phyloP scores from a whole-genome alignment of 2,888 invertebrate species.

The Rhamnusium bicolor region DNA sequence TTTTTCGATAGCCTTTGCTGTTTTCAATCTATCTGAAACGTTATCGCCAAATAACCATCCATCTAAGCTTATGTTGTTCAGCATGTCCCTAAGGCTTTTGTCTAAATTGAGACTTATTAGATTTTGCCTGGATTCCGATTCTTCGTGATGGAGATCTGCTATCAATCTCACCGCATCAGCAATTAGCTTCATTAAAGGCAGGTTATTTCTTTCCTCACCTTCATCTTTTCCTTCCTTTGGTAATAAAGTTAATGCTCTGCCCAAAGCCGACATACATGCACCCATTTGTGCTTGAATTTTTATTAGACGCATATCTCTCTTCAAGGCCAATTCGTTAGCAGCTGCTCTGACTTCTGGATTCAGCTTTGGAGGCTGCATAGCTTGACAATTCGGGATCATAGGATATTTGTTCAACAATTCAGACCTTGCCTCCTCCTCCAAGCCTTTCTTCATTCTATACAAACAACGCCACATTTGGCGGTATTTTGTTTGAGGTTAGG shows the following conservation, averaged over 20 bases:
- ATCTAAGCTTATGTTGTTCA: constrained; percentile 18
- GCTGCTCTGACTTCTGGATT: constrained; percentile 25
- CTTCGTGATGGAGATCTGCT: constrained; percentile 17
- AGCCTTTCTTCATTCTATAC: too few species aligned
- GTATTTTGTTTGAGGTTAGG: too few species aligned
- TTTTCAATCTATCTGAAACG: constrained; percentile 11
- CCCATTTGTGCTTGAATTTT: constrained; percentile 21
- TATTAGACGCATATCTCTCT: constrained; percentile 4
- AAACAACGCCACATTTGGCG: too few species aligned
- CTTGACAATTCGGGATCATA: not conserved
- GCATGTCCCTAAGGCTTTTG: constrained; percentile 20
- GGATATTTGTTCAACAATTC: constrained; percentile 14
- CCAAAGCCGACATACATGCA: constrained; percentile 15
- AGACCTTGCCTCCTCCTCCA: not conserved
- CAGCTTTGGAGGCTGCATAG: constrained; percentile 10
- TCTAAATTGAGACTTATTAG: constrained; percentile 21
- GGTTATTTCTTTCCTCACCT: constrained; percentile 11
- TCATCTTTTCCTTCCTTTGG: constrained; percentile 3
- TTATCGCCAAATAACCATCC: constrained; percentile 27
- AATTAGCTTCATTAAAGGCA: constrained; percentile 12
- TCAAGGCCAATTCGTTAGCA: constrained; percentile 6
- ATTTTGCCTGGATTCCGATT: constrained; percentile 27
- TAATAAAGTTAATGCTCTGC: not conserved
- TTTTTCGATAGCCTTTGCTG: constrained; percentile 16
- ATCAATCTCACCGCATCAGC: constrained; percentile 16